These are phyloP conservation scores for Agapornis roseicollis DNA, from an alignment of 2,113 vertebrate species.

Conservation along the genomic window DNA sequence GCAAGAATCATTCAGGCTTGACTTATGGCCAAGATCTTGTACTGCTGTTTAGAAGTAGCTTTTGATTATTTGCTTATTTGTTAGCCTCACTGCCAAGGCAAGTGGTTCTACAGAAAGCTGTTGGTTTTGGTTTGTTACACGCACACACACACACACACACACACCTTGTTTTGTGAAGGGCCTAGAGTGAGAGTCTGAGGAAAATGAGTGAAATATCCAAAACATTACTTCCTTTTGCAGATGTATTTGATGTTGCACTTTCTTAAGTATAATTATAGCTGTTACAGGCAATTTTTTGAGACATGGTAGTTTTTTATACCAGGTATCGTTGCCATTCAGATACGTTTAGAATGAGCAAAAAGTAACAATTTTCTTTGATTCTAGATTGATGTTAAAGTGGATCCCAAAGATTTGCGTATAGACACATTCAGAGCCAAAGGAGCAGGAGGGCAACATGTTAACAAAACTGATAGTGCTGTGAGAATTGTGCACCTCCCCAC, in stretches of 20 bases:
- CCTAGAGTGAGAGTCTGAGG: not conserved
- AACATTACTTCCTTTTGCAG: not conserved
- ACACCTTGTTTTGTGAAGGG: not conserved
- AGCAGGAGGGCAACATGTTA: conserved; percentile 92
- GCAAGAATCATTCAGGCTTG: not conserved
- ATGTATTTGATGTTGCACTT: not conserved
- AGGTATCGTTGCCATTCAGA: not conserved
- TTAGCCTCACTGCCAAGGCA: not conserved
- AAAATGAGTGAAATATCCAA: not conserved
- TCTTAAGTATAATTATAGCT: not conserved
- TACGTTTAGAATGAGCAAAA: not conserved
- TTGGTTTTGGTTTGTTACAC: not conserved
- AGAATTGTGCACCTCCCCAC: conserved; percentile 90
- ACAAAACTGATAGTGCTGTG: conserved; percentile 94
- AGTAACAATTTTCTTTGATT: not conserved
- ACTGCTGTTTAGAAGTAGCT: not conserved
- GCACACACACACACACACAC: too few relatives aligned
- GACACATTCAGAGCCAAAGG: conserved; percentile 92
- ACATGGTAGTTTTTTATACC: not conserved
- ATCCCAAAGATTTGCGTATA: conserved; percentile 85
- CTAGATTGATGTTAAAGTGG: conserved; percentile 86
- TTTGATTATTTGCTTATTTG: not conserved
- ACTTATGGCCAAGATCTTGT: not conserved
- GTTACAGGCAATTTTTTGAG: not conserved
- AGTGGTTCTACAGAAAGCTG: not conserved